Conservation (phyloP, 2,113 vertebrate species). For the Mionectes macconnelli region DNA sequence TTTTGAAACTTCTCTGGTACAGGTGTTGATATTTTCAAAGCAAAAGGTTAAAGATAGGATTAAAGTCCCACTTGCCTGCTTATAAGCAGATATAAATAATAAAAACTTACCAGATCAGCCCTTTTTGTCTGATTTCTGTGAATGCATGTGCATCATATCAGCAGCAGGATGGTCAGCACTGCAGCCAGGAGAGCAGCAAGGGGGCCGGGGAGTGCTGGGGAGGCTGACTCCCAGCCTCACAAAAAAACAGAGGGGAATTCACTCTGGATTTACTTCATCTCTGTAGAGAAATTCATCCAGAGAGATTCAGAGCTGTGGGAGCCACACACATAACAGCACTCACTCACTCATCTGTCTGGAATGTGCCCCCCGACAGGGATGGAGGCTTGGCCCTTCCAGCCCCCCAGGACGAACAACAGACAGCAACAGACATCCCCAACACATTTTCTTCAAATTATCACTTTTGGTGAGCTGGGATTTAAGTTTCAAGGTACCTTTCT, state of each 20-base stretch:
- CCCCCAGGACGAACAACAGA: background rate
- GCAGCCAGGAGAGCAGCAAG: background rate
- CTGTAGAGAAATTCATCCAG: background rate
- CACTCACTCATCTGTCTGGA: background rate
- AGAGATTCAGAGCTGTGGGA: background rate
- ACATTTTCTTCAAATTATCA: background rate
- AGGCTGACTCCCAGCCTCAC: background rate
- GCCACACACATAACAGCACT: fast-evolving
- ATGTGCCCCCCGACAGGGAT: background rate
- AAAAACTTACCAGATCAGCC: background rate
- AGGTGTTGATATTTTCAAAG: background rate
- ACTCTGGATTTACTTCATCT: background rate
- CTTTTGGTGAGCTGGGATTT: background rate
- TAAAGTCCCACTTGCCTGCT: background rate
- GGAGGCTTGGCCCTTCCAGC: background rate
- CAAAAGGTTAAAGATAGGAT: background rate
- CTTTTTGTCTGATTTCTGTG: background rate
- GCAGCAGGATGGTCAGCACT: fast-evolving
- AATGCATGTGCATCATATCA: fast-evolving
- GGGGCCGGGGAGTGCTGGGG: background rate
- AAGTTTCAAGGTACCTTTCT: background rate
- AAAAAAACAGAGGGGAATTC: background rate
- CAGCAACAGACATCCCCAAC: background rate
- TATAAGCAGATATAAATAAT: background rate
- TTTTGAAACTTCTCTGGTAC: constrained; percentile 17